Percentiles rank a stretch among this genome's conserved stretches.
Evolutionary conservation across 2,888 invertebrate genomes (phyloP).

Genomic region (Scaptomyza parva): DNA sequence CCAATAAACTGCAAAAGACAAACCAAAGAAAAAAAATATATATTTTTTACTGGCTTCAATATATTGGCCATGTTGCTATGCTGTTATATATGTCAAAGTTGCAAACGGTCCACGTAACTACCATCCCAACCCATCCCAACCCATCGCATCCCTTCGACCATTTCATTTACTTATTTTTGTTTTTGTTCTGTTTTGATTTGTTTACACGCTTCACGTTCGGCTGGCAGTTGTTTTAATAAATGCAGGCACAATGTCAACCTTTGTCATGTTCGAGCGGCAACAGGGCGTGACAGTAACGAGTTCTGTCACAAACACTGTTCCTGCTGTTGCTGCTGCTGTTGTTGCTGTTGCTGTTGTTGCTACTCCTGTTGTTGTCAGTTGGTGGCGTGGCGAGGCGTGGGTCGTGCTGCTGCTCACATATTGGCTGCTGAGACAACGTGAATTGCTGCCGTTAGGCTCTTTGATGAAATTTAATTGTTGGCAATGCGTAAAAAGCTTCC

Average conservation of each 20-base stretch:
- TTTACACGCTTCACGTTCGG: conserved; percentile 50
- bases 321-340: conserved; percentile 9
- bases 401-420: conserved; percentile 11
- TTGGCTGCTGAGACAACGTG: conserved; percentile 23
- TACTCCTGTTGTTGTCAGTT: background rate
- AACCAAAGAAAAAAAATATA: background rate
- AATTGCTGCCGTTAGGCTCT: conserved; percentile 21
- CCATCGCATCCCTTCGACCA: background rate
- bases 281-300: conserved; percentile 71
- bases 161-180: background rate
- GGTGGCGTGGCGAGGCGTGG: too few relatives aligned
- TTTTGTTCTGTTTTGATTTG: background rate
- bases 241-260: conserved; percentile 73
- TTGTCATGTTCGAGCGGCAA: conserved; percentile 71
- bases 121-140: too few relatives aligned
- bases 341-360: conserved; percentile 2
- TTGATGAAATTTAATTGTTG: conserved; percentile 44
- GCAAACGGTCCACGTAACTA: background rate
- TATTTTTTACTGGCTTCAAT: conserved; percentile 1
- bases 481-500: conserved; percentile 13
- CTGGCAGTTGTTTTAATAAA: conserved; percentile 73
- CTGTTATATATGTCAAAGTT: background rate
- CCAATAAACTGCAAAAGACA: conserved; percentile 79
- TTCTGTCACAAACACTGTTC: conserved; percentile 31
- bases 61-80: background rate